Percentiles rank a stretch among this genome's conserved stretches.
These are phyloP conservation scores for Marcusenius ussheri DNA, from an alignment of 2,113 vertebrate species.

Conservation along the genomic window DNA sequence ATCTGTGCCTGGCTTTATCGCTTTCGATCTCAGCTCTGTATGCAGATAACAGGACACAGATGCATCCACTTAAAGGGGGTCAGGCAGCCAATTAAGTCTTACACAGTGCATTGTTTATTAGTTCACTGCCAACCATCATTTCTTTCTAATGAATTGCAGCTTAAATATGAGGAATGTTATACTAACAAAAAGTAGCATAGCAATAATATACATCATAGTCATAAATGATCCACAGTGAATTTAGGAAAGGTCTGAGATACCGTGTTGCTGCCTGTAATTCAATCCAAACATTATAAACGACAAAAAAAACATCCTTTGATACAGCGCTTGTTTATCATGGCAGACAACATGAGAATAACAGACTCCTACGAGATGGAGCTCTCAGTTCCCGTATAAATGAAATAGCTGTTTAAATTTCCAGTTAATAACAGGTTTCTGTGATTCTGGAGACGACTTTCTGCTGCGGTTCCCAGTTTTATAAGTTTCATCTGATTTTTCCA, in stretches of 20 bases:
- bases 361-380: constrained; percentile 13
- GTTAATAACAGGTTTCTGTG: constrained; percentile 38
- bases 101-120: background rate
- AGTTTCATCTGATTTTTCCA: constrained; percentile 40
- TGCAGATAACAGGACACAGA: background rate
- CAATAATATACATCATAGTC: constrained; percentile 13
- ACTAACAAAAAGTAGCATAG: background rate
- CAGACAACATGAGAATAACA: background rate
- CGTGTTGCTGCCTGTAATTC: background rate
- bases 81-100: background rate
- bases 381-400: constrained; percentile 30
- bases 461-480: constrained; percentile 33
- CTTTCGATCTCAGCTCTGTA: background rate
- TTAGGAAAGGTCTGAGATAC: background rate
- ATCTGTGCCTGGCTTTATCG: background rate
- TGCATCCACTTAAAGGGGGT: background rate
- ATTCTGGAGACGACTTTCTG: constrained; percentile 32
- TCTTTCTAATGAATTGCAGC: background rate
- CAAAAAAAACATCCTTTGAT: background rate
- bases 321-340: constrained; percentile 18
- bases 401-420: constrained; percentile 33
- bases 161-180: background rate
- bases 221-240: background rate
- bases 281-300: background rate
- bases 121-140: background rate